These are phyloP conservation scores for Neotragus pygmaeus DNA, from an alignment of 2,113 vertebrate genomes.

Conservation along the genomic window DNA sequence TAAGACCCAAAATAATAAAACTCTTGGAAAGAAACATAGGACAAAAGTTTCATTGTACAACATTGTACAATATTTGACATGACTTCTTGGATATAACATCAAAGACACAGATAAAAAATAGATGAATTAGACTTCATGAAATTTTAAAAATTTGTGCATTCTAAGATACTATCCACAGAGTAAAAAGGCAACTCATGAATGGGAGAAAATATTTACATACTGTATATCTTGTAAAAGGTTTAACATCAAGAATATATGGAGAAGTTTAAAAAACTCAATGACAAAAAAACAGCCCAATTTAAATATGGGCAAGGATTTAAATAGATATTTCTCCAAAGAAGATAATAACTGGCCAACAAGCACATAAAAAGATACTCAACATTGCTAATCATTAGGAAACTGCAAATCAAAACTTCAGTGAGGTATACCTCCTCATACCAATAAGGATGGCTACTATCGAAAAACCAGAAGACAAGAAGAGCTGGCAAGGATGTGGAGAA, in stretches of 20 bases:
- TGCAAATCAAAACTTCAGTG: neutral
- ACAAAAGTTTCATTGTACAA: neutral
- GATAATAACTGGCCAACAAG: neutral
- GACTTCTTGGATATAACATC: neutral
- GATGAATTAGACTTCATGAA: neutral
- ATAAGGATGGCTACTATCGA: neutral
- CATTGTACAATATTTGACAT: neutral
- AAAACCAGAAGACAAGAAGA: neutral
- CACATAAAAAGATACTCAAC: neutral
- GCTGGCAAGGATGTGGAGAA: neutral
- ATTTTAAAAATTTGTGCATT: neutral
- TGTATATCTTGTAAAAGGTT: neutral
- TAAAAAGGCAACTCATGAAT: neutral
- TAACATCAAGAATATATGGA: neutral
- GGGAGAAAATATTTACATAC: neutral
- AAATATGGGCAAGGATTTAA: neutral
- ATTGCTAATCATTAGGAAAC: neutral
- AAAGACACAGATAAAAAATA: neutral
- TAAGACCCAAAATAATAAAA: neutral
- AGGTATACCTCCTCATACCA: neutral
- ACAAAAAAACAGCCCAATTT: neutral
- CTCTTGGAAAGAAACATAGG: neutral
- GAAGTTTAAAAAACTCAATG: neutral
- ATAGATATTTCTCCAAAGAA: neutral
- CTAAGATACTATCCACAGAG: neutral